Evolutionary conservation across 2,797 vertebrate species (phyloP).

Genomic region (Myotis findleyi): DNA sequence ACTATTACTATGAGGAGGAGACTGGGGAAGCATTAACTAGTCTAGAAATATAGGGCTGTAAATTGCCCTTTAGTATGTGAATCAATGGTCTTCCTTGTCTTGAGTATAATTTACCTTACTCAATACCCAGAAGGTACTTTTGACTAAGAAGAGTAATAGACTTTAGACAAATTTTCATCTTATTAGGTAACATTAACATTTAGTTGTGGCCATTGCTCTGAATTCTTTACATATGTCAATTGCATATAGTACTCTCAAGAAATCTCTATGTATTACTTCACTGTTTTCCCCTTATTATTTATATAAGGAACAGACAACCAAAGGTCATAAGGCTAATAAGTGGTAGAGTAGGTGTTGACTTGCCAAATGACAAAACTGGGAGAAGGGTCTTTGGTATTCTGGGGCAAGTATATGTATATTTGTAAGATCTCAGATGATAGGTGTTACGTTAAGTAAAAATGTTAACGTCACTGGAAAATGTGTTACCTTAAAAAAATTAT

Average conservation of each 20-base stretch:
- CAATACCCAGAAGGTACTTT: neutral
- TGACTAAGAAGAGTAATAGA: neutral
- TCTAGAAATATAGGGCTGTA: neutral
- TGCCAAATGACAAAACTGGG: neutral
- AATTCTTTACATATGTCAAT: neutral
- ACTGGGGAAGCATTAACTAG: constrained; percentile 37
- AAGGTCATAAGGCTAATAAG: neutral
- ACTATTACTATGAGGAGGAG: neutral
- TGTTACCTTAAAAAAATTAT: neutral
- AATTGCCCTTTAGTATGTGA: constrained; percentile 8
- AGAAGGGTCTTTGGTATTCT: neutral
- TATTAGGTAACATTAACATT: constrained; percentile 37
- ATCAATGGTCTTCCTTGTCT: neutral
- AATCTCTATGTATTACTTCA: neutral
- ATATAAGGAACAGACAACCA: neutral
- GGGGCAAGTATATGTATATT: neutral
- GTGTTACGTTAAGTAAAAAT: constrained; percentile 13
- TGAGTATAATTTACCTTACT: constrained; percentile 35
- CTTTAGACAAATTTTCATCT: constrained; percentile 25
- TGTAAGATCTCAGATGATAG: neutral
- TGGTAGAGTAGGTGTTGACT: neutral
- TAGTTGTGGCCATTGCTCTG: constrained; percentile 26
- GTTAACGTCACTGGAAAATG: constrained; percentile 19
- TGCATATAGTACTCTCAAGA: constrained; percentile 22
- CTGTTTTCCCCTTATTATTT: neutral